A percentile compares a stretch with the other conserved stretches of the same genome.
Conservation (phyloP, 2,888 invertebrate species). For the Dryobotodes eremita region DNA sequence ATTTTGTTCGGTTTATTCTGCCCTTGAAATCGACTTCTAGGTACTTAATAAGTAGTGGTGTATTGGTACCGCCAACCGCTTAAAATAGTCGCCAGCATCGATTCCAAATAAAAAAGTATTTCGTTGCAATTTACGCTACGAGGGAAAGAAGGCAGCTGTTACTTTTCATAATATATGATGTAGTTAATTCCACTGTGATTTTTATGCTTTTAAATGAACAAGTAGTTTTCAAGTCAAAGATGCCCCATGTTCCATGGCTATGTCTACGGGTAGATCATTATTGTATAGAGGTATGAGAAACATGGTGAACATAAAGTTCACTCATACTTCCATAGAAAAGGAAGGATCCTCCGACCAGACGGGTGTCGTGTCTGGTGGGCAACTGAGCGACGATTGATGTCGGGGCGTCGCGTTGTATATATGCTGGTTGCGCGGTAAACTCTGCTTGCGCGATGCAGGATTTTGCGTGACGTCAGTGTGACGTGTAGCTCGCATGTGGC, state of each 20-base stretch:
- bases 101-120: constrained; percentile 47
- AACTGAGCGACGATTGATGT: no score
- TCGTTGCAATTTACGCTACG: constrained; percentile 35
- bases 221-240: background rate
- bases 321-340: no score
- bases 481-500: no score
- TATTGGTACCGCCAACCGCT: constrained; percentile 24
- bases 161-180: constrained; percentile 3
- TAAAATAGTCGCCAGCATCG: constrained; percentile 59
- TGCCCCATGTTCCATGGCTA: background rate
- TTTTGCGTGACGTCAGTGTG: no score
- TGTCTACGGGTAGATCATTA: background rate
- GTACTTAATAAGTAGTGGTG: background rate
- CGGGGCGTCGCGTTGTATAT: no score
- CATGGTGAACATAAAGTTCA: no score
- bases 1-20: background rate
- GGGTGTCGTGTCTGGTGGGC: no score
- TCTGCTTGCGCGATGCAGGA: no score
- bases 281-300: no score
- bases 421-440: no score
- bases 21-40: background rate
- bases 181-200: background rate
- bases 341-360: no score
- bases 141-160: constrained; percentile 38
- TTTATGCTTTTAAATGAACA: background rate